phyloP scores from a whole-genome alignment of 2,113 vertebrate species.

The Condylura cristata region DNA sequence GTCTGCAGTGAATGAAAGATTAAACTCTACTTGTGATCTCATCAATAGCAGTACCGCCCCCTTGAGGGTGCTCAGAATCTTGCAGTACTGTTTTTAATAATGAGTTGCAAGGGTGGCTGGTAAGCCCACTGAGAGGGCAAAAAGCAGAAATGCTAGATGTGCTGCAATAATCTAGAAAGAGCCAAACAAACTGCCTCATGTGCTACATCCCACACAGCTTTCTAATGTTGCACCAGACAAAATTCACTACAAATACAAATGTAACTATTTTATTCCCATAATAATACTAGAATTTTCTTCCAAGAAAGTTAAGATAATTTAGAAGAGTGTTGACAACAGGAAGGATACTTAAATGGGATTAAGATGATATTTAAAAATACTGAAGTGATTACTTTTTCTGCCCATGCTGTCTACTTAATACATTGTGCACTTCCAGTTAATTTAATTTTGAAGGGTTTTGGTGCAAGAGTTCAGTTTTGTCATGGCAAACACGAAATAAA shows the following conservation, averaged over 20 bases:
- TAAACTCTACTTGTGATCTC: background rate
- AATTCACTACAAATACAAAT: background rate
- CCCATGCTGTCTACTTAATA: background rate
- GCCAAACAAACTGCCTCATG: background rate
- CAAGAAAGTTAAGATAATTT: conserved; percentile 22
- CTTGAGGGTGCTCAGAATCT: background rate
- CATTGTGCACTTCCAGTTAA: background rate
- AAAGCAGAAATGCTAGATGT: background rate
- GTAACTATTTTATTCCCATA: background rate
- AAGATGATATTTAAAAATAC: background rate
- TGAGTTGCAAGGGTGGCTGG: background rate
- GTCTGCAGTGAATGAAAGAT: background rate
- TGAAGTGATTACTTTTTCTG: background rate
- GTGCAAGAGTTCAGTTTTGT: background rate
- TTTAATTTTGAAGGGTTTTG: background rate
- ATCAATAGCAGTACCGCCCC: background rate
- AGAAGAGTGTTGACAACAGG: background rate
- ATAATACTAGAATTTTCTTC: background rate
- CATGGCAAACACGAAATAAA: background rate
- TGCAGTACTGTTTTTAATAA: background rate
- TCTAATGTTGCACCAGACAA: background rate
- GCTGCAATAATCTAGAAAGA: background rate
- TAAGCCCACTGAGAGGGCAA: background rate
- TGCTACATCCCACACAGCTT: background rate
- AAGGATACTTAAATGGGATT: background rate